Conservation (phyloP, 2,797 vertebrate species). For the Pampus argenteus region DNA sequence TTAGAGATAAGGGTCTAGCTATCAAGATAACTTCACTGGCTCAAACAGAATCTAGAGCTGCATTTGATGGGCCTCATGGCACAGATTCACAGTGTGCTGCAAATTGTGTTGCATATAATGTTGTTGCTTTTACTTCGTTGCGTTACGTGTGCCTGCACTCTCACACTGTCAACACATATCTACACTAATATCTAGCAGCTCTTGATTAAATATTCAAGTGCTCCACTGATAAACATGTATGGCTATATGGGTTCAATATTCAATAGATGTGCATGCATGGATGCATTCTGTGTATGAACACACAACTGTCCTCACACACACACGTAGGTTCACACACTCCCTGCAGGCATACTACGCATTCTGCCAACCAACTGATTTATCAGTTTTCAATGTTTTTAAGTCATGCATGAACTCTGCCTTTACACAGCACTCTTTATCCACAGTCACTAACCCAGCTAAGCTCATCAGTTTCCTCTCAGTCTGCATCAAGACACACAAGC, state of each 20-base stretch:
- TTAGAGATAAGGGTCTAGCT: constrained; percentile 44
- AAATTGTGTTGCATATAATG: constrained; percentile 12
- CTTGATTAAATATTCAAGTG: constrained; percentile 57
- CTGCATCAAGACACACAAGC: constrained; percentile 12
- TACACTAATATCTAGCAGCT: constrained; percentile 12
- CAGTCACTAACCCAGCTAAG: constrained; percentile 1
- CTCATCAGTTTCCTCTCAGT: constrained; percentile 12
- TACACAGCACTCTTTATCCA: constrained; percentile 12
- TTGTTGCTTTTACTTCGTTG: constrained; percentile 30
- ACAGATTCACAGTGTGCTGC: constrained; percentile 3
- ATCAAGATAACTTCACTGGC: constrained; percentile 54
- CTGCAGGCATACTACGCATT: constrained; percentile 28
- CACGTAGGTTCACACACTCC: constrained; percentile 26
- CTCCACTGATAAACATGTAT: constrained; percentile 52
- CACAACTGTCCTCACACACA: constrained; percentile 37
- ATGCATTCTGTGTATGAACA: constrained; percentile 44
- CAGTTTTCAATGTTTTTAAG: constrained; percentile 49
- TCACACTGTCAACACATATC: constrained; percentile 26
- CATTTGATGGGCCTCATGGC: constrained; percentile 44
- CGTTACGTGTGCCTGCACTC: constrained; percentile 5
- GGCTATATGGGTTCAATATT: constrained; percentile 47
- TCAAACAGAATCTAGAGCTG: constrained; percentile 44
- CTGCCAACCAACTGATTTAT: constrained; percentile 53
- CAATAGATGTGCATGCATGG: constrained; percentile 32
- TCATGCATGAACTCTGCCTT: constrained; percentile 57